Conservation (phyloP, 2,113 vertebrate genomes). For the Lethenteron camtschaticum region DNA sequence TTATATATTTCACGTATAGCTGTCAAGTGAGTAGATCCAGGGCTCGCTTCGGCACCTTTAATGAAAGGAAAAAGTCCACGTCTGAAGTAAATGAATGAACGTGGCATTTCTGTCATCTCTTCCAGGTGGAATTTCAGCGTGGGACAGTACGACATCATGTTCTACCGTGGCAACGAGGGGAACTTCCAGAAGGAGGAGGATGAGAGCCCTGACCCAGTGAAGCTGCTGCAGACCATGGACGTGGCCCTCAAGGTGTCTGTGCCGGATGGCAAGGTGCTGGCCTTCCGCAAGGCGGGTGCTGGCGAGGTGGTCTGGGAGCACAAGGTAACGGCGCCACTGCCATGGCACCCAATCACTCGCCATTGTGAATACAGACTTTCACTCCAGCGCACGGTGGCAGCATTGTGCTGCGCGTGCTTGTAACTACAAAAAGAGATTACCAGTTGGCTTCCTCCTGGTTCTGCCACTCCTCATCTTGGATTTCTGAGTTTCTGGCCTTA, state of each 20-base stretch:
- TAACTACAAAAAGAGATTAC: too few species aligned
- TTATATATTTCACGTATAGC: too few species aligned
- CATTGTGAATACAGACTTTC: too few species aligned
- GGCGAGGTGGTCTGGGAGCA: slow-evolving; percentile 83
- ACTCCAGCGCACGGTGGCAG: too few species aligned
- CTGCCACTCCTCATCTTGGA: too few species aligned
- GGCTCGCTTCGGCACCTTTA: background rate
- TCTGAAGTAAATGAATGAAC: background rate
- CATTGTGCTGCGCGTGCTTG: too few species aligned
- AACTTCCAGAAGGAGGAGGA: slow-evolving; percentile 21
- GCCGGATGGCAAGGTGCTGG: slow-evolving; percentile 90
- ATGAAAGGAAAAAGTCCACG: background rate
- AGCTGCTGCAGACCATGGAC: slow-evolving; percentile 31
- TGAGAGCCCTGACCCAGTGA: slow-evolving; percentile 19
- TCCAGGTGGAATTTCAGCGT: slow-evolving; percentile 97
- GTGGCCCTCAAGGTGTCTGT: slow-evolving; percentile 83
- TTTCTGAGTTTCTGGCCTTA: too few species aligned
- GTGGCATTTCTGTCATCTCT: background rate
- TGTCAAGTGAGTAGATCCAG: too few species aligned
- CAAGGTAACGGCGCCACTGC: slow-evolving; percentile 32
- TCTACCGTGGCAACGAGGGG: slow-evolving; percentile 43
- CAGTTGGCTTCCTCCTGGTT: too few species aligned
- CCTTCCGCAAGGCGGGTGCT: slow-evolving; percentile 42
- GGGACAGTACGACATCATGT: slow-evolving; percentile 79
- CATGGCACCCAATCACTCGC: too few species aligned